Conservation (phyloP, 2,797 vertebrate species). For the Neosalanx taihuensis region DNA sequence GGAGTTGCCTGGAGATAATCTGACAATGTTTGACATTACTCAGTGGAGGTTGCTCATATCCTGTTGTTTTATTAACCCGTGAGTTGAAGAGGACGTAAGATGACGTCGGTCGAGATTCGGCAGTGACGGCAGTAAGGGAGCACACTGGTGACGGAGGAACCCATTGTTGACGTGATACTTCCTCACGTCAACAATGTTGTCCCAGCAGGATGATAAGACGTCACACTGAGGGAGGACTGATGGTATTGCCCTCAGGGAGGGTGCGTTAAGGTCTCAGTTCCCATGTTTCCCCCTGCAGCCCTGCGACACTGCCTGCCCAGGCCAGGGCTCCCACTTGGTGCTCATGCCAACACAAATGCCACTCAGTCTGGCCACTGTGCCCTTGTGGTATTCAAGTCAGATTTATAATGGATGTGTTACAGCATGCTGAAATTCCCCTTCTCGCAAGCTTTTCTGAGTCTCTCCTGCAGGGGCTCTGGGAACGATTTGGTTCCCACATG, state of each 20-base stretch:
- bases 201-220: conserved; percentile 33
- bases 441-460: conserved; percentile 14
- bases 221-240: conserved; percentile 18
- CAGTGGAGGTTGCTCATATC: no score
- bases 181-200: conserved; percentile 33
- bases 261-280: conserved; percentile 46
- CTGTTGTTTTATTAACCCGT: background rate
- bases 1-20: no score
- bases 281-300: conserved; percentile 46
- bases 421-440: conserved; percentile 46
- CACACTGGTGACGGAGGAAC: background rate
- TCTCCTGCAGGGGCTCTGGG: conserved; percentile 56
- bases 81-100: background rate
- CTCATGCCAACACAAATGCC: conserved; percentile 71
- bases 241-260: conserved; percentile 29
- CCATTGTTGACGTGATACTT: background rate
- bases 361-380: conserved; percentile 37
- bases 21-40: no score
- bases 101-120: background rate
- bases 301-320: conserved; percentile 50
- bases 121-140: no score
- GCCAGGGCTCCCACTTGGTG: conserved; percentile 34
- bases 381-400: conserved; percentile 39
- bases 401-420: conserved; percentile 52
- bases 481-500: conserved; percentile 73